Percentiles rank a stretch among this genome's conserved stretches.
phyloP scores from a whole-genome alignment of 2,888 invertebrate species.

The Eupithecia abbreviata region DNA sequence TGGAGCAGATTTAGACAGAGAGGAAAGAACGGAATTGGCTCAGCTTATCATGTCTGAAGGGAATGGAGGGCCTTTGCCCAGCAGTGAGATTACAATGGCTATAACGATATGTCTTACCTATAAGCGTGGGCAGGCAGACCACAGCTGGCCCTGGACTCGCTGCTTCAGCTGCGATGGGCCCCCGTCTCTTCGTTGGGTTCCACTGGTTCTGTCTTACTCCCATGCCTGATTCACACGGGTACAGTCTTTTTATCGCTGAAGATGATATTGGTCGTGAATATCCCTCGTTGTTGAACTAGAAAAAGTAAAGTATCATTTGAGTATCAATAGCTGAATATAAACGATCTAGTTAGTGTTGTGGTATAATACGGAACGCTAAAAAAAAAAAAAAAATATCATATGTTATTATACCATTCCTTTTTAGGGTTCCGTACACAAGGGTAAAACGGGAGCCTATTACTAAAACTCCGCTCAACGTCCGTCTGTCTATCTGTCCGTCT shows the following conservation, averaged over 20 bases:
- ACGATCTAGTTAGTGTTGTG: not conserved
- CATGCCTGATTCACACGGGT: conserved; percentile 65
- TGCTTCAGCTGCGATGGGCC: conserved; percentile 94
- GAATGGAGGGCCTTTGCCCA: not conserved
- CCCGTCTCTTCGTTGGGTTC: conserved; percentile 94
- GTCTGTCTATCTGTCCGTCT: no score
- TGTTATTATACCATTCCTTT: no score
- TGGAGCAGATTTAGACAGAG: not conserved
- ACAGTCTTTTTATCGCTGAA: conserved; percentile 52
- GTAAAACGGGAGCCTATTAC: no score
- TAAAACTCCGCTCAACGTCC: no score
- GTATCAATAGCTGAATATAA: not conserved
- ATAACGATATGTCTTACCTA: conserved; percentile 83
- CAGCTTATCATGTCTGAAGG: not conserved
- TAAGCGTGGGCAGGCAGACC: conserved; percentile 90
- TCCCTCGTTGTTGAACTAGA: not conserved
- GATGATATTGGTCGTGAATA: conserved; percentile 45
- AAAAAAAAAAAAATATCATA: no score
- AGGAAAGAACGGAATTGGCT: not conserved
- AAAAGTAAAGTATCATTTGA: not conserved
- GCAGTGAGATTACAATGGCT: not conserved
- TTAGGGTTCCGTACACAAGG: no score
- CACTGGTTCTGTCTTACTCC: conserved; percentile 93
- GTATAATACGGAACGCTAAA: no score
- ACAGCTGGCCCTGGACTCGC: conserved; percentile 95